Evolutionary conservation across 2,113 vertebrate species (phyloP), one percentile per base, ranked within the genome.

Genomic region (Centropus unirufus): DNA sequence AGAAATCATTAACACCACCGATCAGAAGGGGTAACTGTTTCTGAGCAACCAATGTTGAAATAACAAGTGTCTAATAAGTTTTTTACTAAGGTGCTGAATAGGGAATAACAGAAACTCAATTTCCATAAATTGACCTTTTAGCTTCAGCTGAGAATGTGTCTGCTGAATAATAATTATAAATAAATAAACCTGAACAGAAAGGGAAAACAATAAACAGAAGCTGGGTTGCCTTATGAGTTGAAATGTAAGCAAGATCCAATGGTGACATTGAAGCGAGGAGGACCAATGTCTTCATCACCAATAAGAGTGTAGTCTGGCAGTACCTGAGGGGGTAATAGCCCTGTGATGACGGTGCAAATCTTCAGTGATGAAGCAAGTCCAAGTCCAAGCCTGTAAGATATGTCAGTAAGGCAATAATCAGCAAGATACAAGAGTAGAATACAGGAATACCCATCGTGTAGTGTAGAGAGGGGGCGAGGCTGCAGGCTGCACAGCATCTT

Each of bases 101-200:
- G 29, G 27, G 30, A 92, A 75, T 87, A 89, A 64, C 5, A 72
- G 58, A 52, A 92, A 75, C 40, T 14, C 16, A 82, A 49, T 72
- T 62, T 91, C 87, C 81, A 89, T 93, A 91, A 82, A 87, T 14
- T 90, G 95, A 89, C 78, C 66, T 75, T 94, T 91, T 82, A 79
- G 20, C 66, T 89, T 92, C 39, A 87, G 24, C 49, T 75, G 29
- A 47, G 62, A 44, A 85, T 23, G 36, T 91, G 16, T 57, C 40
- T 87, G 15, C 21, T 87, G 78, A 90, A 87, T 90, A 94, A 77
- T 59, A 92, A 84, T 77, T 83, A n/a, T 20, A 78, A 78, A 63
- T 23, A 94, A 85, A 63, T 30, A 91, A 82, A 57, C 8, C 6
- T 26, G 40, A 84, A 72, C 5, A 46, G 87, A 70, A 57, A 36